Base-by-base conservation (phyloP, 2,888 invertebrate genomes). In the Sericinus montela region DNA sequence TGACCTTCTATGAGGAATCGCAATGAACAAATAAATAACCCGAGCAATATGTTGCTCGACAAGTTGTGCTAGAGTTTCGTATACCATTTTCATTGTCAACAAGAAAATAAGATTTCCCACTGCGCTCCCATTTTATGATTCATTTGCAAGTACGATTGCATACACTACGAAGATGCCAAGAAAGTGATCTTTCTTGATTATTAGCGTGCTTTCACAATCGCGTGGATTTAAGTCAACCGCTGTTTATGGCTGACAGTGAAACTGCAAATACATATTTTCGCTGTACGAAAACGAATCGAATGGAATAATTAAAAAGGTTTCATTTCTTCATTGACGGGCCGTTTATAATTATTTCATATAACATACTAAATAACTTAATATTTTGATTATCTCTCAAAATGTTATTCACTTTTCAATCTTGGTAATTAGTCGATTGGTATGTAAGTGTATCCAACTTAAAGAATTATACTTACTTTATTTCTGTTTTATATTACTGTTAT, bases 201-300 rank as follows among this genome's bases (percentile, higher is more conserved):
- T 50, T 50, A 36, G 45, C 50, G 35, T 45, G 45, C 41, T 50
- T 50, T 50, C 50, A 45, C 50, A 36, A 36, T 45, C 36, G 35
- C 41, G 45, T 45, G 44, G 14, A 34, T 35, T 30, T 15, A 41
- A 30, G 40, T 30, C 45, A 23, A 35, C 36, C 40, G 30, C 14
- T 30, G 50, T 45, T 40, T 50, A 45, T 7, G 30, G 19, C 39
- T 34, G 40, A n/a, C 30, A 45, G 50, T 41, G 50, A 45, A 50
- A 50, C 37, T 45, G 35, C 10, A 10, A 36, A 41, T 50, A 41
- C 28, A 49, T 36, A 40, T 19, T 28, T 42, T 30, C 30, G 42
- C 36, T 28, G 13, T 28, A 35, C 15, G 9, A 23, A 36, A 25
- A 32, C 2, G 19, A 25, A 43, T 11, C 15, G 14, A 19, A 14